Percentiles rank a stretch among this genome's conserved stretches.
These are phyloP conservation scores for Pelodytes ibericus DNA, from an alignment of 2,797 vertebrate species.

Conservation along the genomic window DNA sequence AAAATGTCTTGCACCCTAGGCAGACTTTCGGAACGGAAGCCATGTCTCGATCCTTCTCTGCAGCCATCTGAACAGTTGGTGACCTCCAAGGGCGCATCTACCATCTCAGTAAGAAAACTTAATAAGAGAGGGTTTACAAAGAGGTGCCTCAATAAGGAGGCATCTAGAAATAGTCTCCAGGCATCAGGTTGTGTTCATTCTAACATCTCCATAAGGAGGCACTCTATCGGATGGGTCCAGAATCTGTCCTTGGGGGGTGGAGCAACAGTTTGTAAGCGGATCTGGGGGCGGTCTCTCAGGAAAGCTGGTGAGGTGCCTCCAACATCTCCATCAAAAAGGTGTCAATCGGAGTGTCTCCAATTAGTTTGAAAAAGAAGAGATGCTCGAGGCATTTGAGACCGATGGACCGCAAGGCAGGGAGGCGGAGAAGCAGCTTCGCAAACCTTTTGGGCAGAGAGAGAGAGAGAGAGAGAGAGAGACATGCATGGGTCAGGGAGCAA, in stretches of 20 bases:
- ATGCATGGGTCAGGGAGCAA: background rate
- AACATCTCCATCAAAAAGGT: slow-evolving; percentile 97
- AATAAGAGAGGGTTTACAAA: slow-evolving; percentile 9
- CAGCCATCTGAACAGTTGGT: slow-evolving; percentile 10
- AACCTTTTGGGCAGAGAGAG: slow-evolving; percentile 71
- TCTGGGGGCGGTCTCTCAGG: slow-evolving; percentile 60
- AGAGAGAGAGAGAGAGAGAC: background rate
- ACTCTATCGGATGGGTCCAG: slow-evolving; percentile 11
- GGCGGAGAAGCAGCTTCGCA: slow-evolving; percentile 90
- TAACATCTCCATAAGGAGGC: background rate
- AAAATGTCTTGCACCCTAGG: background rate
- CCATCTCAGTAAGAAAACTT: slow-evolving; percentile 8
- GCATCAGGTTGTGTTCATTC: background rate
- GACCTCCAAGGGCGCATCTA: slow-evolving; percentile 2
- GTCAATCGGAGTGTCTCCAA: slow-evolving; percentile 93
- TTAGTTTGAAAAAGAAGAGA: slow-evolving; percentile 95
- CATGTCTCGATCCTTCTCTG: background rate
- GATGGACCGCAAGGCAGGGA: slow-evolving; percentile 89
- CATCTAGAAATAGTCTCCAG: background rate
- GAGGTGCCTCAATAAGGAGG: background rate
- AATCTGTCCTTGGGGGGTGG: background rate
- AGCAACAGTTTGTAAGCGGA: slow-evolving; percentile 9
- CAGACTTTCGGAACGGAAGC: slow-evolving; percentile 1
- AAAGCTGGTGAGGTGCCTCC: slow-evolving; percentile 89
- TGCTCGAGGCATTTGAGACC: slow-evolving; percentile 93